Evolutionary conservation across 2,113 vertebrate genomes (phyloP).

Genomic region (Jacana jacana): DNA sequence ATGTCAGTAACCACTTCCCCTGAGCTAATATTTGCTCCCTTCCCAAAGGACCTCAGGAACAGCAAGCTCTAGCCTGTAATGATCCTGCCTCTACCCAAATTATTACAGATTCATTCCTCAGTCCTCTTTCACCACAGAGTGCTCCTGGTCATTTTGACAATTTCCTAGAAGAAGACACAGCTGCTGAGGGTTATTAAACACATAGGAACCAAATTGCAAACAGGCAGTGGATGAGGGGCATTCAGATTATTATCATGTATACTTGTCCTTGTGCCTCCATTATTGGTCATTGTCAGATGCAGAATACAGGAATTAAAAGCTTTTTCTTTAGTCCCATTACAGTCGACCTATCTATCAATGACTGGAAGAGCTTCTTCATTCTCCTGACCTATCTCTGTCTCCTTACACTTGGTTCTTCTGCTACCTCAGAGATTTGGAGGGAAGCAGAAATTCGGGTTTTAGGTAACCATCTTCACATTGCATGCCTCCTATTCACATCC

Average conservation of each 20-base stretch:
- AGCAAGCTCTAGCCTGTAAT: background rate
- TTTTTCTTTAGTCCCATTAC: background rate
- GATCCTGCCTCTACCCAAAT: background rate
- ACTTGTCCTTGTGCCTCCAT: background rate
- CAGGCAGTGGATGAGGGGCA: fast-evolving
- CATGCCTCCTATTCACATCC: background rate
- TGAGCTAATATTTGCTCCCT: background rate
- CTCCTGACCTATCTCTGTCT: fast-evolving
- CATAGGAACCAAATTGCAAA: background rate
- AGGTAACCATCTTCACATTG: fast-evolving
- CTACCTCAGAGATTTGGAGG: background rate
- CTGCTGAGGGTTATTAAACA: background rate
- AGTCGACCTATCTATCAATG: background rate
- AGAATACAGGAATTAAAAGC: background rate
- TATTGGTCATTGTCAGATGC: background rate
- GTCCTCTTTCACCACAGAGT: background rate
- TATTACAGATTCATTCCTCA: background rate
- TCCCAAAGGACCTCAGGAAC: background rate
- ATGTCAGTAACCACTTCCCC: background rate
- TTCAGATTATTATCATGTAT: background rate
- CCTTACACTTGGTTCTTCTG: background rate
- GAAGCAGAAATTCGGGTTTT: background rate
- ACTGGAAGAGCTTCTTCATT: background rate
- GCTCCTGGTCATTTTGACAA: background rate
- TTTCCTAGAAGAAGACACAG: background rate